Conservation (phyloP, 2,797 vertebrate genomes). For the Arremon aurantiirostris region DNA sequence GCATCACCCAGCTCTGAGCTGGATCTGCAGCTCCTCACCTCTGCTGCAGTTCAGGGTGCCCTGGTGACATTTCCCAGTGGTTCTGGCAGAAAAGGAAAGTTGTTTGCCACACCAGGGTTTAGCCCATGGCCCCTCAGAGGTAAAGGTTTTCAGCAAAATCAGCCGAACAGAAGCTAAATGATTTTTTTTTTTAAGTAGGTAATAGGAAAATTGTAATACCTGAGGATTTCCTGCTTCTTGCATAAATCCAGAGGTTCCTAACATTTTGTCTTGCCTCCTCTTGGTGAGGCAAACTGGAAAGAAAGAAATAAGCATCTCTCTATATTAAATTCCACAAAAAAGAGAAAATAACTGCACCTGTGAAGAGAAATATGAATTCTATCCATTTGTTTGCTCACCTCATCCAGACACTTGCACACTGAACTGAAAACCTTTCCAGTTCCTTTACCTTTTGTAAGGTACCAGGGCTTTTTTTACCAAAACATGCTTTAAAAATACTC, state of each 20-base stretch:
- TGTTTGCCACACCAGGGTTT: not conserved
- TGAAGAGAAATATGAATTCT: not conserved
- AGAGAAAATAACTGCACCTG: not conserved
- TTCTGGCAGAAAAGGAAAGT: not conserved
- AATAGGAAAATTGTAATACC: not conserved
- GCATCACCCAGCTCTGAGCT: not conserved
- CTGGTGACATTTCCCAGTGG: rapidly evolving
- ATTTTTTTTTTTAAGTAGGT: not conserved
- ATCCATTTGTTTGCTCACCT: not conserved
- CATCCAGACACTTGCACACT: not conserved
- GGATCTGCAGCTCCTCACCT: not conserved
- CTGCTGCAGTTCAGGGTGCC: not conserved
- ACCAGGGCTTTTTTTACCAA: not conserved
- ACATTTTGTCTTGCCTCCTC: not conserved
- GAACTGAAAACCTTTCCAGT: not conserved
- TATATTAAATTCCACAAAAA: not conserved
- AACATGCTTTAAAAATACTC: not conserved
- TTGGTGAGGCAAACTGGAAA: not conserved
- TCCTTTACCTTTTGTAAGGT: not conserved
- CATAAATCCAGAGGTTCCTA: not conserved
- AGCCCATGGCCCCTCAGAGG: not conserved
- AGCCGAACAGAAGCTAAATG: not conserved
- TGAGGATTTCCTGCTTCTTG: not conserved
- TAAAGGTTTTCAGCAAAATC: not conserved
- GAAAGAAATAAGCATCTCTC: not conserved